Evolutionary conservation across 2,113 vertebrate species (phyloP), one percentile per base, ranked within the genome.

Genomic region (Albula glossodonta): DNA sequence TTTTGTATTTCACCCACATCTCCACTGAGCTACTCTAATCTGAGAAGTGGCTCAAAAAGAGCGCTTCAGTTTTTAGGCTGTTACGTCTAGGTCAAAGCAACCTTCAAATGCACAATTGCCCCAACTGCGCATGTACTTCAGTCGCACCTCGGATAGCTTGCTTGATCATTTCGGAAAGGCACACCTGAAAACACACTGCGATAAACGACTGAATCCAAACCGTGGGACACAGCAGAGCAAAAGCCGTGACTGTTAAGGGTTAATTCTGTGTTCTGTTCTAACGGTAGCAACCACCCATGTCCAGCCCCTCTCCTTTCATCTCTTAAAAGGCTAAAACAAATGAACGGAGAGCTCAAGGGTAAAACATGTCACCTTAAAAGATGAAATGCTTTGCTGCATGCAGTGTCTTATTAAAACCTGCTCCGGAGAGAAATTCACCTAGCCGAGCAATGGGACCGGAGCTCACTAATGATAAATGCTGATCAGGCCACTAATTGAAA

Each of bases 341-440:
- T 66, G 60, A 66, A 66, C 60, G 17, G 60, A 66, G 60, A 66
- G 60, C 60, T 66, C 60, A 66, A 66, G 60, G 60, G 60, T 66
- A 66, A 66, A 66, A 66, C 60, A 66, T 22, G 60, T 66, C 60
- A 66, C 60, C 60, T 66, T 66, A 66, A 66, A 66, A 66, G 60
- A 66, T 66, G 60, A 66, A 66, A 66, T 66, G 60, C 60, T 66
- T 22, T 66, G 60, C 60, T 66, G 60, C 60, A 66, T 19, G 22
- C 60, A 66, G 22, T 41, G 60, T 66, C 60, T 66, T 66, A 66
- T 66, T 66, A 66, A 66, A 66, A 66, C 60, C 60, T 66, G 60
- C 60, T 19, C 60, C 60, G 22, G 17, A 19, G 19, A 66, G 17
- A 19, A 66, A 22, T 66, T 66, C 60, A 66, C 60, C 60, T 66